These are phyloP conservation scores for Aproaerema taeniolella DNA, from an alignment of 2,888 invertebrate species.

Conservation along the genomic window DNA sequence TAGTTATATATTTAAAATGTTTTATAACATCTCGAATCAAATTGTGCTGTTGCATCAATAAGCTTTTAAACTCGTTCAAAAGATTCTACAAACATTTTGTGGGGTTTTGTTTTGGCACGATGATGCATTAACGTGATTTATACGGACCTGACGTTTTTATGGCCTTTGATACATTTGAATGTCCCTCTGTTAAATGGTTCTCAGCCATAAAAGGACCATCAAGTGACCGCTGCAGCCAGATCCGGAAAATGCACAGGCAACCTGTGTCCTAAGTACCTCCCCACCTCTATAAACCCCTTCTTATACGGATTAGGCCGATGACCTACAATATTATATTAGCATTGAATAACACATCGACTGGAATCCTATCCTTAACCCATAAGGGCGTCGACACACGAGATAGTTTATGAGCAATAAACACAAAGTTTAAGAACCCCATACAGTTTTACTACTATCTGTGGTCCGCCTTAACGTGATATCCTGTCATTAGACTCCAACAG, in stretches of 20 bases:
- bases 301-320: slow-evolving; percentile 7
- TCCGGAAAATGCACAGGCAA: slow-evolving; percentile 1
- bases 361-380: slow-evolving; percentile 23
- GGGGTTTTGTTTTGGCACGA: no score
- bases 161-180: no score
- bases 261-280: slow-evolving; percentile 1
- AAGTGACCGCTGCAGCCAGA: background rate
- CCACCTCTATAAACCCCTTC: slow-evolving; percentile 5
- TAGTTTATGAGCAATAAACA: slow-evolving; percentile 41
- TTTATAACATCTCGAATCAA: no score
- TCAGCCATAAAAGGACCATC: background rate
- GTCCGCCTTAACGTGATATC: slow-evolving; percentile 34
- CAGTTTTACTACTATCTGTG: slow-evolving; percentile 27
- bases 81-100: no score
- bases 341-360: slow-evolving; percentile 19
- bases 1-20: no score
- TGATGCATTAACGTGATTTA: no score
- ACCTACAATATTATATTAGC: slow-evolving; percentile 18
- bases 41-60: no score
- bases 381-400: slow-evolving; percentile 31
- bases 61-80: no score
- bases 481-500: slow-evolving; percentile 27
- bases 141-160: no score
- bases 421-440: slow-evolving; percentile 22
- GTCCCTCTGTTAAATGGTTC: background rate